A percentile compares a stretch with the other conserved stretches of the same genome.
Conservation (phyloP, 2,797 vertebrate species). For the Poeciliopsis turneri region DNA sequence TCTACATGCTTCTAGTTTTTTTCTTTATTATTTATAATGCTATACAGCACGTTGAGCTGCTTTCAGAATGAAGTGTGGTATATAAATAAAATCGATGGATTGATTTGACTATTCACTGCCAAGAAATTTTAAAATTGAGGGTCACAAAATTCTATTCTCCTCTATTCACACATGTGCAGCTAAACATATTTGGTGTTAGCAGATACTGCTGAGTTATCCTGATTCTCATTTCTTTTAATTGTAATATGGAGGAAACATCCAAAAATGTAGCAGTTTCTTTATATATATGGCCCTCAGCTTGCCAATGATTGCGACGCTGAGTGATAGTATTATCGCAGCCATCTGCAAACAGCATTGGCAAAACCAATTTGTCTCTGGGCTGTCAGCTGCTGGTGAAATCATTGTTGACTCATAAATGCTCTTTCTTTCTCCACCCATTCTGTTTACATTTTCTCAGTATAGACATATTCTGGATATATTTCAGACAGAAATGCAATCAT, state of each 20-base stretch:
- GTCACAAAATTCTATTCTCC: background rate
- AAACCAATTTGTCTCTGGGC: slow-evolving; percentile 51
- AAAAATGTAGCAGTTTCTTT: background rate
- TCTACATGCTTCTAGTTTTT: background rate
- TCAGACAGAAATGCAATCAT: slow-evolving; percentile 47
- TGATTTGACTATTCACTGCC: background rate
- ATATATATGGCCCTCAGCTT: slow-evolving; percentile 30
- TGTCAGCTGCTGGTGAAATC: slow-evolving; percentile 60
- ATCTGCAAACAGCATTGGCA: slow-evolving; percentile 57
- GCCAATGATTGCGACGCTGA: slow-evolving; percentile 43
- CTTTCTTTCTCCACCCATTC: slow-evolving; percentile 54
- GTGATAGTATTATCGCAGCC: slow-evolving; percentile 55
- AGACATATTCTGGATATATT: slow-evolving; percentile 52
- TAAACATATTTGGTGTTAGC: slow-evolving; percentile 41
- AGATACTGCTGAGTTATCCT: slow-evolving; percentile 25
- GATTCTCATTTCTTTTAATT: slow-evolving; percentile 9
- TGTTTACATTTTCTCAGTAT: slow-evolving; percentile 54
- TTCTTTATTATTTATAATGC: too few species aligned
- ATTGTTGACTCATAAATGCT: slow-evolving; percentile 63
- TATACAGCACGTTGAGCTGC: too few species aligned
- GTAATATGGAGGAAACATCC: background rate
- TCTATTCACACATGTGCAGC: slow-evolving; percentile 8
- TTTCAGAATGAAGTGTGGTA: too few species aligned
- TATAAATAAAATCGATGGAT: too few species aligned
- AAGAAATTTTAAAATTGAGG: background rate